phyloP scores from a whole-genome alignment of 2,888 invertebrate genomes.

The Plagiodera versicolora region DNA sequence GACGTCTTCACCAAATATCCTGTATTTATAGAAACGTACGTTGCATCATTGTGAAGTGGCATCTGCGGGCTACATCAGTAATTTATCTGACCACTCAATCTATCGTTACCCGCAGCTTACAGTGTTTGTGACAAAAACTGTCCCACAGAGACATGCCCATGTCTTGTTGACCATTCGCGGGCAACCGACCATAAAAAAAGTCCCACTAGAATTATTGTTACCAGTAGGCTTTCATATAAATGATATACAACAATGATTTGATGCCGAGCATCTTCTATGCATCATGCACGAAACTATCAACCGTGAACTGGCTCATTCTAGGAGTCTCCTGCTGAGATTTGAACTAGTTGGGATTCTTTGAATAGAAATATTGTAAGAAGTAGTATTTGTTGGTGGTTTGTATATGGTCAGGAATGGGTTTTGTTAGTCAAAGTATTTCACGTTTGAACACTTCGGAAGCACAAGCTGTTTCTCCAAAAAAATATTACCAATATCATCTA shows the following conservation, averaged over 20 bases:
- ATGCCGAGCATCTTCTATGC: slow-evolving; percentile 1
- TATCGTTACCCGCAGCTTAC: background rate
- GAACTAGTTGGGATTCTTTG: slow-evolving; percentile 33
- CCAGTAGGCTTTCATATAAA: background rate
- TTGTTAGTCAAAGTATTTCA: too few species aligned
- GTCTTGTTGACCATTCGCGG: background rate
- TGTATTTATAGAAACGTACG: too few species aligned
- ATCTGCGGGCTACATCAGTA: background rate
- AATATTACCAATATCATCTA: too few species aligned
- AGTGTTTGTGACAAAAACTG: background rate
- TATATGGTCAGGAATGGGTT: too few species aligned
- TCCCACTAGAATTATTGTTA: background rate
- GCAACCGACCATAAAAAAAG: background rate
- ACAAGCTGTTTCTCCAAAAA: too few species aligned
- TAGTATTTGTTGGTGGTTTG: slow-evolving; percentile 16
- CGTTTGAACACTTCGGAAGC: too few species aligned
- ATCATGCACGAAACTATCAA: background rate
- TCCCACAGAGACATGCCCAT: background rate
- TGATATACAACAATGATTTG: slow-evolving; percentile 6
- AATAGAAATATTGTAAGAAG: slow-evolving; percentile 16
- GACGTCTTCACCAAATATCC: too few species aligned
- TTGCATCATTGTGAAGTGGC: background rate
- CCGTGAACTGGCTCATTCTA: background rate
- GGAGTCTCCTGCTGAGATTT: slow-evolving; percentile 32
- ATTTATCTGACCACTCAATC: background rate